These are phyloP conservation scores for Lophotis ruficrista DNA, from an alignment of 2,113 vertebrate genomes.

Conservation along the genomic window DNA sequence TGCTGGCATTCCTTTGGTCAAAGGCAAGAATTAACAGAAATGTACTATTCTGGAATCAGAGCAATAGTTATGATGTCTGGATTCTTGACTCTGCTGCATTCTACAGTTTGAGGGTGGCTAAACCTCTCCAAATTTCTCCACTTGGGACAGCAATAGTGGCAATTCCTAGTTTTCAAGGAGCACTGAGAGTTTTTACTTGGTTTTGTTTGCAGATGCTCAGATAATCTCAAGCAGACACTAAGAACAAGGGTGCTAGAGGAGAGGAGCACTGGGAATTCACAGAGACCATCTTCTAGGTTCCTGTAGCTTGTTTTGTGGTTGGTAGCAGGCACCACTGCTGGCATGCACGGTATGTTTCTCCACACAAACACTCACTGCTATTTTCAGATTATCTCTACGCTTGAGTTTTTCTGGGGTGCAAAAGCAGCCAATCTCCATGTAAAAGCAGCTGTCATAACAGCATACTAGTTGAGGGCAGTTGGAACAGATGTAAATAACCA, in stretches of 20 bases:
- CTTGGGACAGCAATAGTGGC: background rate
- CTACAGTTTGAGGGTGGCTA: background rate
- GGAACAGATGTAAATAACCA: background rate
- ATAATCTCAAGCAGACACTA: background rate
- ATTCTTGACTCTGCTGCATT: background rate
- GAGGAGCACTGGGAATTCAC: background rate
- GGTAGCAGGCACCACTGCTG: background rate
- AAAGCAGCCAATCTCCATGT: background rate
- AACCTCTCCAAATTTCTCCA: background rate
- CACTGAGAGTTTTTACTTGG: background rate
- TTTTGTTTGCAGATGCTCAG: background rate
- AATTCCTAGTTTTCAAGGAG: background rate
- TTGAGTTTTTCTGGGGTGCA: background rate
- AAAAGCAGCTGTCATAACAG: background rate
- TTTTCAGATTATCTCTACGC: background rate
- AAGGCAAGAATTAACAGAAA: background rate
- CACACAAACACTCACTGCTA: background rate
- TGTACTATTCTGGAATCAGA: background rate
- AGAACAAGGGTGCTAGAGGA: background rate
- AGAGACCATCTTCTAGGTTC: background rate
- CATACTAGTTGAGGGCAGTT: background rate
- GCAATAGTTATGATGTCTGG: background rate
- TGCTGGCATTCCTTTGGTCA: background rate
- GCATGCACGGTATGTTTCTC: background rate
- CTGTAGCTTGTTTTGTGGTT: background rate